phyloP scores from a whole-genome alignment of 2,113 vertebrate species.

The Procavia capensis region DNA sequence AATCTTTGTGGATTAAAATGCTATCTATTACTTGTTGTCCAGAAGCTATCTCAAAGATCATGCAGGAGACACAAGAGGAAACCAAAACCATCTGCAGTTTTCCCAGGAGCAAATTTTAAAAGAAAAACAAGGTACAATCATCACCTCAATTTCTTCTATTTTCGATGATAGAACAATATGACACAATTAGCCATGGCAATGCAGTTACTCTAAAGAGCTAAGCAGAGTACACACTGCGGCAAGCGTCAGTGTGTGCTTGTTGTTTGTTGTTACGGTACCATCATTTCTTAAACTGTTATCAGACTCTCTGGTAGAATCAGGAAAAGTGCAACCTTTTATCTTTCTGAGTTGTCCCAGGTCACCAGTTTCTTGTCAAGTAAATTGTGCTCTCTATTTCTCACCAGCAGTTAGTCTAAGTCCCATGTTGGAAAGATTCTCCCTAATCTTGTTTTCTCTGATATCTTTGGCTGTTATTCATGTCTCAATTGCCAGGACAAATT shows the following conservation, averaged over 20 bases:
- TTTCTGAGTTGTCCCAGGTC: slow-evolving; percentile 57
- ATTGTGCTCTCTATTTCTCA: slow-evolving; percentile 58
- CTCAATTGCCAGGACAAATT: slow-evolving; percentile 61
- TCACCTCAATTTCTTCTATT: slow-evolving; percentile 9
- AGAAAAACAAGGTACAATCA: not conserved
- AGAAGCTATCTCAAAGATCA: slow-evolving; percentile 32
- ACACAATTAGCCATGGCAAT: not conserved
- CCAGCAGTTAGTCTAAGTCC: slow-evolving; percentile 12
- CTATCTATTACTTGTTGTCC: not conserved
- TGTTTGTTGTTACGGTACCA: not conserved
- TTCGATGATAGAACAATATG: not conserved
- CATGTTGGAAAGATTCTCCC: slow-evolving; percentile 2
- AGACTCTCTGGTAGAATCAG: not conserved
- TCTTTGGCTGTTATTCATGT: slow-evolving; percentile 71
- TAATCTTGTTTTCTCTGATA: slow-evolving; percentile 75
- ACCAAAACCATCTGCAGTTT: not conserved
- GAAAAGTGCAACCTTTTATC: slow-evolving; percentile 58
- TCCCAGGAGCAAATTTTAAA: slow-evolving; percentile 73
- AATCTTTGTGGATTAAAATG: not conserved
- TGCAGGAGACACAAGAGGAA: slow-evolving; percentile 34
- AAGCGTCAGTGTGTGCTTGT: not conserved
- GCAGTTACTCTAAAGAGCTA: not conserved
- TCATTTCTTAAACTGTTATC: not conserved
- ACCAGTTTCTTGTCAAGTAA: slow-evolving; percentile 59
- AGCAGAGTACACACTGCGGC: not conserved